These are phyloP conservation scores for Elachura formosa DNA, from an alignment of 2,113 vertebrate species.

Conservation along the genomic window DNA sequence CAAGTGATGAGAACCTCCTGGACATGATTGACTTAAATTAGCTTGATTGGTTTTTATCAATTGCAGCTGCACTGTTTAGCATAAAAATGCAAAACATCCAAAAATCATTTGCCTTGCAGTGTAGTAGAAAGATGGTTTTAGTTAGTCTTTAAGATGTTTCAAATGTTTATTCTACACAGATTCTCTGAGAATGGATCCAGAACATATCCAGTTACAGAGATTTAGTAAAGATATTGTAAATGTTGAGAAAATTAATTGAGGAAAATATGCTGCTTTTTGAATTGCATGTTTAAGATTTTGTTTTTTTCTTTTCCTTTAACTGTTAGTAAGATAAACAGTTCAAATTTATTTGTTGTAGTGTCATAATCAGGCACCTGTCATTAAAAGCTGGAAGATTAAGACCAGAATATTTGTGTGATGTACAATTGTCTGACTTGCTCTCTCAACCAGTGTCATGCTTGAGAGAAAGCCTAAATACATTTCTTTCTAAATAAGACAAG, in stretches of 20 bases:
- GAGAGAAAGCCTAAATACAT: conserved; percentile 52
- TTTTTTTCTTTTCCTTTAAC: conserved; percentile 64
- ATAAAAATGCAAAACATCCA: conserved; percentile 82
- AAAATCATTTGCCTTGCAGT: conserved; percentile 82
- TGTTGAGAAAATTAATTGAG: conserved; percentile 79
- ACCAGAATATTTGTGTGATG: conserved; percentile 33
- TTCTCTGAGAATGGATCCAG: conserved; percentile 76
- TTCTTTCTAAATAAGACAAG: conserved; percentile 32
- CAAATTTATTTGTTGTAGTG: conserved; percentile 64
- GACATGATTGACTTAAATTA: conserved; percentile 82
- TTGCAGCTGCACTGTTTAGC: conserved; percentile 76
- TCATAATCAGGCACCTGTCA: conserved; percentile 50
- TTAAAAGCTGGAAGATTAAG: conserved; percentile 58
- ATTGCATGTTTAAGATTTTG: conserved; percentile 68
- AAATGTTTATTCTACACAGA: conserved; percentile 77
- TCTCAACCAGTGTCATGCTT: conserved; percentile 19
- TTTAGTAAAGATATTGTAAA: conserved; percentile 81
- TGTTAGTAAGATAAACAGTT: conserved; percentile 70
- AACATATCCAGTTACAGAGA: conserved; percentile 77
- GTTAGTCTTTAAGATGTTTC: conserved; percentile 79
- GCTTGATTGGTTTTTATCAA: conserved; percentile 82
- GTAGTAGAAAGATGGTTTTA: conserved; percentile 76
- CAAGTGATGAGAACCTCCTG: conserved; percentile 79
- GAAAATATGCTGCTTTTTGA: conserved; percentile 75
- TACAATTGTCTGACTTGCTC: conserved; percentile 16